Base-by-base conservation (phyloP, 2,113 vertebrate genomes). In the Amphiprion ocellaris region DNA sequence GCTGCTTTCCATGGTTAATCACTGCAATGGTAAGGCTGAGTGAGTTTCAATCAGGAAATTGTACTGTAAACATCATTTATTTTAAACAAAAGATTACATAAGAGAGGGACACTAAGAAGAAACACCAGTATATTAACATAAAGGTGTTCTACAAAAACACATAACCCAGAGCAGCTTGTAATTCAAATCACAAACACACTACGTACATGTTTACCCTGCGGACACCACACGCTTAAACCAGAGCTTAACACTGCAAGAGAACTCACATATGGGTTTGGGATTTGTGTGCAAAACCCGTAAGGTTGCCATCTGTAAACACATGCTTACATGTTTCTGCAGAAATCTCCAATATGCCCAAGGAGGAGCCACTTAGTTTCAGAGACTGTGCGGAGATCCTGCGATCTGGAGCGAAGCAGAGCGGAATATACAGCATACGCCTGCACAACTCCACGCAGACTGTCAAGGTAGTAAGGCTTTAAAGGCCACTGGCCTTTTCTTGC, bases 341-440 rank as follows among this genome's bases (percentile, higher is more conserved):
- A 70, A 90, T 95, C 72, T 89, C 90, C 52, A 84, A 55, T 10
- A 10, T 66, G 10, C 76, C 86, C 44, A 91, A 88, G 73, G 92
- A 90, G 54, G 91, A 95, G 73, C 66, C 63, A 5, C 72, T 63
- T 16, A 78, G 21, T 61, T 95, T 95, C 78, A 90, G 84, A 62
- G 94, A 96, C 85, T 96, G 95, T 74, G 92, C 95, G 0, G 94
- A 95, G 37, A 93, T 95, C 54, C 93, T 94, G 80, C 92, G 85
- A 79, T 90, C 90, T 19, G 95, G 95, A 75, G 84, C 92, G 69
- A 93, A 89, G 39, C 90, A 93, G 46, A 95, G 84, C 55, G 95
- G 96, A 70, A 84, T 94, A 77, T 95, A 96, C 37, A 91, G 69
- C 69, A 93, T 96, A 69, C 90, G 67, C 24, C 87, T 94, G 12